Conservation (phyloP, 2,797 vertebrate species). For the Sebastes cheni region DNA sequence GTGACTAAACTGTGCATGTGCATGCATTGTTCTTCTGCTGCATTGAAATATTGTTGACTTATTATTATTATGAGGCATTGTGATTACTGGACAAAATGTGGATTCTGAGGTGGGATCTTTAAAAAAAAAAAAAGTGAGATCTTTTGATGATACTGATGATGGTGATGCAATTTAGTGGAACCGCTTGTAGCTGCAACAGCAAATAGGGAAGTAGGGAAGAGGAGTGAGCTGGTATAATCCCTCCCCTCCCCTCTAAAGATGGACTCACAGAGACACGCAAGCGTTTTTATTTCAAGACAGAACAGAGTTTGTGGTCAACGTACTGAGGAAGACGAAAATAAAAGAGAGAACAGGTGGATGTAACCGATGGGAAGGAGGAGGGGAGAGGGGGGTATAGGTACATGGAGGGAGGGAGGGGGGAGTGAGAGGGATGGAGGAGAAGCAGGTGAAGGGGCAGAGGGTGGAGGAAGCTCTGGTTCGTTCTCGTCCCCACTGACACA, state of each 20-base stretch:
- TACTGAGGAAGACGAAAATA: not conserved
- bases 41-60: not conserved
- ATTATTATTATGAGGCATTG: not conserved
- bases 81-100: not conserved
- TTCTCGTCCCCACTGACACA: slow-evolving; percentile 81
- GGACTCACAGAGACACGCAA: slow-evolving; percentile 34
- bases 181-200: slow-evolving; percentile 68
- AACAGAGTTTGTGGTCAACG: not conserved
- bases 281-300: slow-evolving; percentile 1
- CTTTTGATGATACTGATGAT: slow-evolving; percentile 4
- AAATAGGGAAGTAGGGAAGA: slow-evolving; percentile 80
- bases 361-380: not conserved
- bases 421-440: slow-evolving; percentile 10
- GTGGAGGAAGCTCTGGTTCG: slow-evolving; percentile 11
- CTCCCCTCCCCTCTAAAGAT: slow-evolving; percentile 44
- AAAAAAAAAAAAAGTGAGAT: not conserved
- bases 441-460: slow-evolving; percentile 65
- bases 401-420: not conserved
- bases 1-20: not conserved
- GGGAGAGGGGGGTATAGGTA: not conserved
- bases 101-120: not conserved
- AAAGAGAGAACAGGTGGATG: slow-evolving; percentile 1
- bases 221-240: slow-evolving; percentile 80
- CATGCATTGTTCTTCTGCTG: not conserved
- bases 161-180: not conserved